phyloP scores from a whole-genome alignment of 30 jellyfish, hydroid and myxozoan genomes.

The Calvadosia cruxmelitensis region DNA sequence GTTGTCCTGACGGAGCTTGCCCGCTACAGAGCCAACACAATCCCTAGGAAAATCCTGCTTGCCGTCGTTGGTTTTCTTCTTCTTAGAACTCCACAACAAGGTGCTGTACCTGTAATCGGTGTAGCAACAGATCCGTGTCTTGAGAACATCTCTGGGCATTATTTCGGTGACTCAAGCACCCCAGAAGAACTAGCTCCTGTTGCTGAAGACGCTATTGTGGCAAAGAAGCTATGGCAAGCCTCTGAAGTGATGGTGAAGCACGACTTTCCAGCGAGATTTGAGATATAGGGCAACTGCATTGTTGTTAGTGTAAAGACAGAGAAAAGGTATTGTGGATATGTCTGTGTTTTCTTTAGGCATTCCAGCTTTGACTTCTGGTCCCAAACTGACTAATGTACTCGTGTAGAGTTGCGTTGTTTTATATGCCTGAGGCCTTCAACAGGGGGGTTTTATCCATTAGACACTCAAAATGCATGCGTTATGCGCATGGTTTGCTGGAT shows the following conservation, averaged over 20 bases:
- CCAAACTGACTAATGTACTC: too few relatives aligned
- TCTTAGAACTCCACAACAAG: slow-evolving; percentile 51
- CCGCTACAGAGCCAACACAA: slow-evolving; percentile 17
- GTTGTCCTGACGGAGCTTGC: slow-evolving; percentile 68
- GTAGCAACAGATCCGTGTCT: slow-evolving; percentile 48
- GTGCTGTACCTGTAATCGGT: slow-evolving; percentile 73
- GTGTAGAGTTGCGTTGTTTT: too few relatives aligned
- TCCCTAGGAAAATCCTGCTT: slow-evolving; percentile 19
- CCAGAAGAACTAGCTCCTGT: slow-evolving; percentile 28
- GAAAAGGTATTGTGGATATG: too few relatives aligned
- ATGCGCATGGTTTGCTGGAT: too few relatives aligned
- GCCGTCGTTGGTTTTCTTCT: slow-evolving; percentile 46
- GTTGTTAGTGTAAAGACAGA: too few relatives aligned
- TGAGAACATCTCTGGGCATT: slow-evolving; percentile 46
- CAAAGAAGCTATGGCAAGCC: slow-evolving; percentile 51
- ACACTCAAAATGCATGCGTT: too few relatives aligned
- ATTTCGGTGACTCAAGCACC: slow-evolving; percentile 58
- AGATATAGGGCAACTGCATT: too few relatives aligned
- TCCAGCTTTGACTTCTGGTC: too few relatives aligned
- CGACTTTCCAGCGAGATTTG: neutral
- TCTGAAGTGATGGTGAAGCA: slow-evolving; percentile 12
- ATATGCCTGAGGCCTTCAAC: too few relatives aligned
- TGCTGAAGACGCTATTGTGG: slow-evolving; percentile 43
- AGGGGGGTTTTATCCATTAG: too few relatives aligned
- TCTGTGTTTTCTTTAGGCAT: too few relatives aligned